Percentiles rank a stretch among this genome's conserved stretches.
These are phyloP conservation scores for Sminthurinus aureus DNA, from an alignment of 2,888 invertebrate species.

Conservation along the genomic window DNA sequence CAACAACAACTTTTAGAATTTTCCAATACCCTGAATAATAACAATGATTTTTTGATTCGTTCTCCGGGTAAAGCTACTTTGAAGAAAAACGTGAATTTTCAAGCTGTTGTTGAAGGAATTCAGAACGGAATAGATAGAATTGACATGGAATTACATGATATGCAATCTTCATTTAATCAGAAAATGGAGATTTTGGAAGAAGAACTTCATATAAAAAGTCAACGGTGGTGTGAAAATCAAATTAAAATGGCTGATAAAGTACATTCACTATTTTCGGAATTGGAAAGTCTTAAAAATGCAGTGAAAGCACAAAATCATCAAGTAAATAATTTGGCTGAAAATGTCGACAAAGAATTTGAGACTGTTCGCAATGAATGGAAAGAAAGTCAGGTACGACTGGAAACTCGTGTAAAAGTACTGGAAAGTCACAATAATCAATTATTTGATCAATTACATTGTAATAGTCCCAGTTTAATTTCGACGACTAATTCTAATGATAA, in stretches of 20 bases:
- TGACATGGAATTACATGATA: constrained; percentile 18
- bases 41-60: not conserved
- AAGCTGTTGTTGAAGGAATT: constrained; percentile 6
- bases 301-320: constrained; percentile 29
- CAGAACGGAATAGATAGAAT: constrained; percentile 8
- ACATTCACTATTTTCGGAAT: constrained; percentile 19
- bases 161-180: constrained; percentile 27
- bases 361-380: not conserved
- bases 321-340: constrained; percentile 33
- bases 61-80: not conserved
- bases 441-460: not conserved
- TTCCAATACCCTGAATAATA: not conserved
- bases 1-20: not conserved
- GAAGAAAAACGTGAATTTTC: not conserved
- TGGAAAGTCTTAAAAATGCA: constrained; percentile 6
- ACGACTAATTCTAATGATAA: not conserved
- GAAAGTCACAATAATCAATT: constrained; percentile 10
- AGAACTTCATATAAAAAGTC: constrained; percentile 35
- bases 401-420: constrained; percentile 1
- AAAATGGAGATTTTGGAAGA: constrained; percentile 30
- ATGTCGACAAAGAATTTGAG: constrained; percentile 36
- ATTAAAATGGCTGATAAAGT: constrained; percentile 37
- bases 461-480: not conserved
- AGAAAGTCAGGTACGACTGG: not conserved
- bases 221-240: constrained; percentile 36